phyloP scores from a whole-genome alignment of 2,797 vertebrate species.

The Gastrophryne carolinensis region DNA sequence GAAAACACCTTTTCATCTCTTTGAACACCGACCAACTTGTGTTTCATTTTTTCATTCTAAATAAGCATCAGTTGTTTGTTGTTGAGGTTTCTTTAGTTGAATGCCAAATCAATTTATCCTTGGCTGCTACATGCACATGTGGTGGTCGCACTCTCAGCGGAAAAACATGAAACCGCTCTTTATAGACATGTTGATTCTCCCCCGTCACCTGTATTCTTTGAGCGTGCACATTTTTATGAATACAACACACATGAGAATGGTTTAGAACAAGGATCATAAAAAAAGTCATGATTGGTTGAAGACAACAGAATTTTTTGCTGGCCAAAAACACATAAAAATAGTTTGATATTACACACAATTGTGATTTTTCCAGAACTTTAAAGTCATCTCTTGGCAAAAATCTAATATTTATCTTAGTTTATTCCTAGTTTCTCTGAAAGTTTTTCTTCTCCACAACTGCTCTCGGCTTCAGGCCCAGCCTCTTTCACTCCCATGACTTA shows the following conservation, averaged over 20 bases:
- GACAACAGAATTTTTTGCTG: not conserved
- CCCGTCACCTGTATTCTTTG: not conserved
- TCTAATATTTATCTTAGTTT: too few species aligned
- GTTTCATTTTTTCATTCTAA: conserved; percentile 1
- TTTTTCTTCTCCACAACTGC: too few species aligned
- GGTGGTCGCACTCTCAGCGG: conserved; percentile 19
- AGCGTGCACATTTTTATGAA: not conserved
- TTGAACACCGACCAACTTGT: conserved; percentile 22
- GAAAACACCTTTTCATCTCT: conserved; percentile 22
- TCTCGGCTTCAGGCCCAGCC: too few species aligned
- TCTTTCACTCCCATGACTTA: too few species aligned
- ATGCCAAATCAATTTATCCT: conserved; percentile 48
- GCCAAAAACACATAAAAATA: too few species aligned
- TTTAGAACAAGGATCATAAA: not conserved
- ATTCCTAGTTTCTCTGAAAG: too few species aligned
- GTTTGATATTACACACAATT: too few species aligned
- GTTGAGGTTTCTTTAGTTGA: conserved; percentile 12
- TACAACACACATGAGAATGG: conserved; percentile 1
- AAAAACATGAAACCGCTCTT: conserved; percentile 42
- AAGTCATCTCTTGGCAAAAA: too few species aligned
- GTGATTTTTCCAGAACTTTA: too few species aligned
- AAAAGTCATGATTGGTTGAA: not conserved
- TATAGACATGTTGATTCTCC: conserved; percentile 18
- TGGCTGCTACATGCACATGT: conserved; percentile 52
- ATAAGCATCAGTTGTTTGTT: conserved; percentile 19